Evolutionary conservation across 2,113 vertebrate genomes (phyloP), one percentile per base, ranked within the genome.

Genomic region (Elgaria multicarinata): DNA sequence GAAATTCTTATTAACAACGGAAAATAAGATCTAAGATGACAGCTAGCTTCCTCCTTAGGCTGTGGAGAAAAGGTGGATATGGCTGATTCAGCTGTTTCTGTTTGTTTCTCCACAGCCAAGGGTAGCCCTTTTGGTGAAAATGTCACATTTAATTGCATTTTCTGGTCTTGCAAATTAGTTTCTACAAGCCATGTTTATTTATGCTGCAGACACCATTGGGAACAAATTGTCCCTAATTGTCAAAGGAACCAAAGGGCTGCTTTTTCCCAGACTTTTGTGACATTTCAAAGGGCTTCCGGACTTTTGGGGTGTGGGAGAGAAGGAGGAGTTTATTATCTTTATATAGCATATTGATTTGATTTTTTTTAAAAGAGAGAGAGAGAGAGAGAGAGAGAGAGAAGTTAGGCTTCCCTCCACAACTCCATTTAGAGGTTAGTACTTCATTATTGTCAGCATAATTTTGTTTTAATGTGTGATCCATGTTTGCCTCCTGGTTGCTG

Each of bases 51-150:
- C 81, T 74, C 36, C 3, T 33, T 85, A 62, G 42, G 16, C 53
- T 87, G n/a, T 1, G 3, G 0, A 1, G 0, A 83, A 75, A 0
- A 85, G 53, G 1, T 78, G 3, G 0, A 0, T 3, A 58, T 13
- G 64, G 6, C 31, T n/a, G 7, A 85, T 1, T 93, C 42, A 88
- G 14, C 46, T 82, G 0, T 28, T 72, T 83, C 3, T 44, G 90
- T 24, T 26, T 3, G 14, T 7, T 2, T 0, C 26, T 36, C 3
- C 20, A 1, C 85, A 86, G 20, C 53, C 46, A 83, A 20, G 39
- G 16, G 69, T 66, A 90, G 3, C 2, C 31, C 46, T 79, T 26
- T 0, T 53, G 53, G 33, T 84, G 33, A 66, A 50, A 89, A 92
- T 81, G 31, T 86, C 28, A 3, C 13, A 22, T 80, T 85, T 58